phyloP scores from a whole-genome alignment of 2,888 invertebrate genomes.

The Celastrina argiolus region DNA sequence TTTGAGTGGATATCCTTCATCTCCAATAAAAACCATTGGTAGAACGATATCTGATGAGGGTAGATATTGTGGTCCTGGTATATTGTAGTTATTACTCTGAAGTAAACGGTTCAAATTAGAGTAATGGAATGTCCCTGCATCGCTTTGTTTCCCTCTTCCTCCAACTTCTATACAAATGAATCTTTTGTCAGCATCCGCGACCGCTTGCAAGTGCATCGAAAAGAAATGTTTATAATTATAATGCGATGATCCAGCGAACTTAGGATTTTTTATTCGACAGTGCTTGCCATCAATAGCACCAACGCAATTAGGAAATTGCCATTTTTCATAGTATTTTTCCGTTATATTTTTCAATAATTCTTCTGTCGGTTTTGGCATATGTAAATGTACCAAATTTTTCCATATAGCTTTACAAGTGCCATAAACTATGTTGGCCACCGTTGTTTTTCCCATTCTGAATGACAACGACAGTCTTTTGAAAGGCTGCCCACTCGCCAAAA shows the following conservation, averaged over 20 bases:
- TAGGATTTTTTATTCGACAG: constrained; percentile 32
- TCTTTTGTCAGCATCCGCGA: constrained; percentile 33
- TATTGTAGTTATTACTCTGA: constrained; percentile 25
- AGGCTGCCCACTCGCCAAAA: constrained; percentile 29
- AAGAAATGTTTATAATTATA: constrained; percentile 32
- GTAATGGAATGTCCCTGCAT: constrained; percentile 34
- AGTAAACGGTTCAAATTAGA: constrained; percentile 33
- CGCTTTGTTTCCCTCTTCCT: constrained; percentile 34
- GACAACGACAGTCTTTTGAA: constrained; percentile 31
- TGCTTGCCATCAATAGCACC: constrained; percentile 33
- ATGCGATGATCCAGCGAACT: constrained; percentile 24
- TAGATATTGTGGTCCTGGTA: constrained; percentile 27
- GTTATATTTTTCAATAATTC: constrained; percentile 31
- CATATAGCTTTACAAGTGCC: constrained; percentile 32
- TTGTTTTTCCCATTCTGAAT: constrained; percentile 32
- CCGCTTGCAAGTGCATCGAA: constrained; percentile 33
- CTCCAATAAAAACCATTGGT: constrained; percentile 30
- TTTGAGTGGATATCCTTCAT: constrained; percentile 33
- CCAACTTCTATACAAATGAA: constrained; percentile 31
- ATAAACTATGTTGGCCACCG: constrained; percentile 30
- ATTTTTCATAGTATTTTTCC: constrained; percentile 30
- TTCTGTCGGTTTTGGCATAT: constrained; percentile 32
- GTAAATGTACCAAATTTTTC: constrained; percentile 30
- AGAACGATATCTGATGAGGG: constrained; percentile 29
- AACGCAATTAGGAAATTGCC: constrained; percentile 36